phyloP scores from a whole-genome alignment of 2,113 vertebrate species.

The Cyprinodon tularosa region DNA sequence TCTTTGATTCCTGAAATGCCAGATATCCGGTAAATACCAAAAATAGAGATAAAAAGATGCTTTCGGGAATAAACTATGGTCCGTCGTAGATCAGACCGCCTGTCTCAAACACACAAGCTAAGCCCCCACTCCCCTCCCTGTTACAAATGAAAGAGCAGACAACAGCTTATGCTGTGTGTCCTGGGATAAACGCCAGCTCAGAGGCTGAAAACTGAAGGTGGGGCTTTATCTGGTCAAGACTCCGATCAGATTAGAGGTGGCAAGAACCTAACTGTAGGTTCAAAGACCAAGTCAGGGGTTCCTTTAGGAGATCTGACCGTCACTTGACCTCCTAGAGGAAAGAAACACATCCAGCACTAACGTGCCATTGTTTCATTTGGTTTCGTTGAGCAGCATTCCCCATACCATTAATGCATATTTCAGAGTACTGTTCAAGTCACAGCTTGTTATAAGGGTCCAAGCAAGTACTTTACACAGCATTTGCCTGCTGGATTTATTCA shows the following conservation, averaged over 20 bases:
- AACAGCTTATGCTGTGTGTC: constrained; percentile 56
- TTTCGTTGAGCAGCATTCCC: neutral
- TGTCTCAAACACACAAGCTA: constrained; percentile 2
- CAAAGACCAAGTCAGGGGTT: constrained; percentile 44
- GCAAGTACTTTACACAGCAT: constrained; percentile 22
- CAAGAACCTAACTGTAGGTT: constrained; percentile 21
- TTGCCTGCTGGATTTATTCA: constrained; percentile 47
- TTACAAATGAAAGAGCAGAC: constrained; percentile 61
- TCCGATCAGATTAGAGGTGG: constrained; percentile 52
- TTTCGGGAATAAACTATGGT: constrained; percentile 17
- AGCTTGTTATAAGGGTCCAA: constrained; percentile 3
- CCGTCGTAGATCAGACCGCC: constrained; percentile 7
- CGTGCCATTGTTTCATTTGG: neutral
- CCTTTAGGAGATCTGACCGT: constrained; percentile 57
- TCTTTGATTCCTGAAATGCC: constrained; percentile 32
- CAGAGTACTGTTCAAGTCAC: neutral
- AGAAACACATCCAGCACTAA: neutral
- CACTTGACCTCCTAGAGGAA: constrained; percentile 22
- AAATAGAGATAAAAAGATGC: neutral
- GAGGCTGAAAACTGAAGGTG: constrained; percentile 61
- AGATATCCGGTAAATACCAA: constrained; percentile 2
- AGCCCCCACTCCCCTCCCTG: neutral
- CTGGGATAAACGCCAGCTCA: constrained; percentile 68
- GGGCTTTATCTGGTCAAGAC: constrained; percentile 52
- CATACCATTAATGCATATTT: neutral